These are phyloP conservation scores for Eulithis testata DNA, from an alignment of 2,888 invertebrate genomes.

Conservation along the genomic window DNA sequence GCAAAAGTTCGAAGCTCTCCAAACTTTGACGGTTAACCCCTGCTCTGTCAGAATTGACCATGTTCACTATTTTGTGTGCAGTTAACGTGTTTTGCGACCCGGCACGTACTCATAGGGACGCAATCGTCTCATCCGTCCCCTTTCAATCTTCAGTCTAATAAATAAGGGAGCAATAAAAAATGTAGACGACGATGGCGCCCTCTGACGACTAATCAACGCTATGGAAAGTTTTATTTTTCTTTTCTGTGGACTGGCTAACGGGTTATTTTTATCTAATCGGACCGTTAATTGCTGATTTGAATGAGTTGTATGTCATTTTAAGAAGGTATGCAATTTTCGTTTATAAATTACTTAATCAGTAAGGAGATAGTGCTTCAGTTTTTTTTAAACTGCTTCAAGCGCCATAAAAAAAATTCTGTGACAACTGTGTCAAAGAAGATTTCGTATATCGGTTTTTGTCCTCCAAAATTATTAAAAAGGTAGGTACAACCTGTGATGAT, in stretches of 20 bases:
- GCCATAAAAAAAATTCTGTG: too few relatives aligned
- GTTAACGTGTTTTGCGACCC: slow-evolving; percentile 39
- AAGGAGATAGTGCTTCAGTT: too few relatives aligned
- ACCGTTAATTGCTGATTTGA: background rate
- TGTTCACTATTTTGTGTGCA: slow-evolving; percentile 36
- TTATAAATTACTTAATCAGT: too few relatives aligned
- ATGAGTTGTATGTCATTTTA: background rate
- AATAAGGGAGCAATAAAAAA: slow-evolving; percentile 82
- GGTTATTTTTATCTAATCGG: slow-evolving; percentile 5
- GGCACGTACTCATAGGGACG: slow-evolving; percentile 53
- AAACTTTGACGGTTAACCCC: slow-evolving; percentile 11
- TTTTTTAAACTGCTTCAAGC: too few relatives aligned
- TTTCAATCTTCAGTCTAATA: slow-evolving; percentile 82
- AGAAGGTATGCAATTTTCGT: too few relatives aligned
- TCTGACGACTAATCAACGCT: slow-evolving; percentile 61
- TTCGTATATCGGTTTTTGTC: too few relatives aligned
- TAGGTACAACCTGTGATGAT: slow-evolving; percentile 2
- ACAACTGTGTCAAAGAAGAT: too few relatives aligned
- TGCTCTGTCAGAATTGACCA: slow-evolving; percentile 2
- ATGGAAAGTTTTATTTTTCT: slow-evolving; percentile 58
- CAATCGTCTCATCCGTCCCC: slow-evolving; percentile 74
- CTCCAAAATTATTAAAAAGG: too few relatives aligned
- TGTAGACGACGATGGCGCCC: slow-evolving; percentile 63
- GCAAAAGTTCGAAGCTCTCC: background rate
- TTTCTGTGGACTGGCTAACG: slow-evolving; percentile 13